phyloP scores from a whole-genome alignment of 2,113 vertebrate genomes.

The Miniopterus natalensis region DNA sequence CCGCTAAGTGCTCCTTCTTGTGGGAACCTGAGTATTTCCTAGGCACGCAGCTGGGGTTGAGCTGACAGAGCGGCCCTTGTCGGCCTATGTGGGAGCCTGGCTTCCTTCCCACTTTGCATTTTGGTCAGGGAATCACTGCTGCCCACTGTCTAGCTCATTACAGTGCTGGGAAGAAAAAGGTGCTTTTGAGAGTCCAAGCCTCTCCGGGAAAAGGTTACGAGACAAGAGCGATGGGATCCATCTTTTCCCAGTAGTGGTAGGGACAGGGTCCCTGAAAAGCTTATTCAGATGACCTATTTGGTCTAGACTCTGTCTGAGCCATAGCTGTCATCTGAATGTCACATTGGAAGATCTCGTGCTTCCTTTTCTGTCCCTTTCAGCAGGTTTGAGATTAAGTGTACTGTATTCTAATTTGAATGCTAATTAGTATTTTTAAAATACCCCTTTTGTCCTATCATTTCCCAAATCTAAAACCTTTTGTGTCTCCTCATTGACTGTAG shows the following conservation, averaged over 20 bases:
- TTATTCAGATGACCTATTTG: conserved; percentile 64
- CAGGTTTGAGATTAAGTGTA: conserved; percentile 74
- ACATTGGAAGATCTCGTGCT: conserved; percentile 36
- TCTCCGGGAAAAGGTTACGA: conserved; percentile 52
- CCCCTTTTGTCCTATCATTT: conserved; percentile 69
- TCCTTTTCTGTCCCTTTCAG: conserved; percentile 59
- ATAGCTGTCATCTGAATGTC: conserved; percentile 68
- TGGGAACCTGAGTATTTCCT: not conserved
- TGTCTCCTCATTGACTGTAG: conserved; percentile 56
- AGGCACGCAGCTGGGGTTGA: not conserved
- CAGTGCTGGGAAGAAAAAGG: conserved; percentile 22
- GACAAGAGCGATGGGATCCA: conserved; percentile 28
- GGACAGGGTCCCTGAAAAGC: conserved; percentile 36
- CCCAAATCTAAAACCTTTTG: conserved; percentile 61
- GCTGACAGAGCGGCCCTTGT: not conserved
- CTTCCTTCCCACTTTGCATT: conserved; percentile 52
- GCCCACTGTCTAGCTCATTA: conserved; percentile 60
- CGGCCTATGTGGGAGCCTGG: not conserved
- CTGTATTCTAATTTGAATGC: conserved; percentile 76
- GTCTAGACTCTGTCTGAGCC: conserved; percentile 69
- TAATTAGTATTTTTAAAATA: conserved; percentile 75
- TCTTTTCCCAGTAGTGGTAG: not conserved
- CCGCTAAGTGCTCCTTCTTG: not conserved
- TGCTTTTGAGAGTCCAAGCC: conserved; percentile 40
- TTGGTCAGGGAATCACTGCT: conserved; percentile 56